Evolutionary conservation across 2,888 invertebrate species (phyloP).

Genomic region (Lutraria lutraria): DNA sequence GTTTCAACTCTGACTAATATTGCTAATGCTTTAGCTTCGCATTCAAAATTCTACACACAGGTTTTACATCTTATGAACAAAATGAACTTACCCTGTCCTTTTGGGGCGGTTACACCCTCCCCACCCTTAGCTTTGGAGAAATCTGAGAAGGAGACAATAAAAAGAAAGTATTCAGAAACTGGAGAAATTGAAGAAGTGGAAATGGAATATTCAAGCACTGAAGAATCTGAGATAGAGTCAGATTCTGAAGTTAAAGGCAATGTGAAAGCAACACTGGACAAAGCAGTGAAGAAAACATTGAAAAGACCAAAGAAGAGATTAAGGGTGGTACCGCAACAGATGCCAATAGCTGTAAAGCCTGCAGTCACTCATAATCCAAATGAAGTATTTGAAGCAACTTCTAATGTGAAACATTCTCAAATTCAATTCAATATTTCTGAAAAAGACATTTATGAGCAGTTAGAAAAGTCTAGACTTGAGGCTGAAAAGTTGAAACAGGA

Average conservation of each 20-base stretch:
- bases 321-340: slow-evolving; percentile 82
- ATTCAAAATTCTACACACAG: slow-evolving; percentile 93
- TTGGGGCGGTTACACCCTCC: slow-evolving; percentile 87
- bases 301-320: slow-evolving; percentile 87
- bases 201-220: slow-evolving; percentile 81
- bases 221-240: slow-evolving; percentile 91
- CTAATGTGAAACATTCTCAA: slow-evolving; percentile 80
- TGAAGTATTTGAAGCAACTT: slow-evolving; percentile 82
- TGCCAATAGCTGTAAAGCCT: slow-evolving; percentile 49
- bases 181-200: slow-evolving; percentile 71
- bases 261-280: neutral
- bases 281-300: neutral
- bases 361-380: slow-evolving; percentile 72
- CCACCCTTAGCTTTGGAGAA: slow-evolving; percentile 76
- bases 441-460: slow-evolving; percentile 32
- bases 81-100: slow-evolving; percentile 96
- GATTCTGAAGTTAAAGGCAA: slow-evolving; percentile 87
- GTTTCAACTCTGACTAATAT: slow-evolving; percentile 92
- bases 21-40: slow-evolving; percentile 91
- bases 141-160: neutral
- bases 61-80: slow-evolving; percentile 97
- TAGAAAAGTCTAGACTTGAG: slow-evolving; percentile 3
- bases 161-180: slow-evolving; percentile 17
- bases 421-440: slow-evolving; percentile 62
- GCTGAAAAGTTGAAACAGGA: neutral